Evolutionary conservation across 1,140 invertebrate species (phyloP), one percentile per base, ranked within the genome.

Genomic region (Musca domestica): DNA sequence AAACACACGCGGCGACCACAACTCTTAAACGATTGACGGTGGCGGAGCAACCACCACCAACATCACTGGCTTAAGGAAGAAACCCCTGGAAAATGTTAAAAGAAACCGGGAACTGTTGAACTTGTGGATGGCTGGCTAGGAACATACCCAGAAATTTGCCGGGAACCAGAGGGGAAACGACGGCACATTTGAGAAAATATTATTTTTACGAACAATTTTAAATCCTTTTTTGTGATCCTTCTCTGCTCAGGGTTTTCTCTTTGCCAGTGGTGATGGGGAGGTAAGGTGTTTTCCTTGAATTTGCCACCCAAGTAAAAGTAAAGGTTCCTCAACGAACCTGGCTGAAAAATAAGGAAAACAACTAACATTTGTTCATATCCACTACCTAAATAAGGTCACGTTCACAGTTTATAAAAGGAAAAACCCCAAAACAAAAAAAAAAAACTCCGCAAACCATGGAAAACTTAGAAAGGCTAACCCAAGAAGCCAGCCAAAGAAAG

Each of bases 371-470:
- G 25, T 12, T 4, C 22, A 27, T 2, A 6, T 7, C 17, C 58
- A 46, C 41, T 17, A 64, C 63, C 23, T 46, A 64, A 64, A 64
- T 64, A 64, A 64, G 63, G 47, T 64, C 63, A 64, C 63, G 63
- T 64, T 41, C 19, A 25, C 47, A 34, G 19, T 48, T 64, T 47
- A 49, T 23, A 34, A 61, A n/a, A 34, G 20, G 23, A 56, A 19
- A 12, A 61, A 61, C n/a, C 34, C 4, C 34, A 41, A 41, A 5
- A 41, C 34, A 41, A 41, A 41, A 2, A 41, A 5, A 30, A 30
- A 30, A 30, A 2, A 12, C n/a, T n/a, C n/a, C 6, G 34, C 56
- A 20, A n/a, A 19, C 22, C 10, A 61, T 20, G 41, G 9, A 19
- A 61, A 41, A 61, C 1, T 61, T 41, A 22, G 27, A 10, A 34